Evolutionary conservation across 2,797 vertebrate genomes (phyloP).

Genomic region (Cyprinella venusta): DNA sequence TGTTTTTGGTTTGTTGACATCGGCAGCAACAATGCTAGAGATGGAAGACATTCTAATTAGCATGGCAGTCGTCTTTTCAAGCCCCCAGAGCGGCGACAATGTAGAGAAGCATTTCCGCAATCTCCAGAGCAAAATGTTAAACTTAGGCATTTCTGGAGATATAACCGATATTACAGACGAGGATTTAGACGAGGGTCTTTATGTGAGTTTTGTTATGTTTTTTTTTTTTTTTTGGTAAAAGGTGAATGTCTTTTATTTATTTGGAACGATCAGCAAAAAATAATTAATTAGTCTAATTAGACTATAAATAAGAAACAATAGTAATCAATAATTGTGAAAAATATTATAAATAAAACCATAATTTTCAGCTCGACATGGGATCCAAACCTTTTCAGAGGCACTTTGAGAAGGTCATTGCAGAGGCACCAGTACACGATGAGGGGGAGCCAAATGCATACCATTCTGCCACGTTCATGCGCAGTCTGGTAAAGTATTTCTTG

Average conservation of each 20-base stretch:
- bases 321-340: not conserved
- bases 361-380: too few relatives aligned
- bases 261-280: not conserved
- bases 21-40: not conserved
- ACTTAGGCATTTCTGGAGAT: not conserved
- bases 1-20: constrained; percentile 7
- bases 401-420: not conserved
- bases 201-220: not conserved
- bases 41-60: not conserved
- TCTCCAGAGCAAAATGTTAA: not conserved
- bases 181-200: not conserved
- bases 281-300: too few relatives aligned
- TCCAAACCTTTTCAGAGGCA: too few relatives aligned
- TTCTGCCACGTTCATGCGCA: not conserved
- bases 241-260: not conserved
- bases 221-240: not conserved
- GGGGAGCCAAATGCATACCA: not conserved
- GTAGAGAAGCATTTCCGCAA: not conserved
- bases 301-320: not conserved
- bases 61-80: constrained; percentile 5
- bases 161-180: not conserved
- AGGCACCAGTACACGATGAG: not conserved
- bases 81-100: not conserved
- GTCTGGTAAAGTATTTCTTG: not conserved
- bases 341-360: too few relatives aligned